A percentile compares a stretch with the other conserved stretches of the same genome.
Conservation (phyloP, 2,113 vertebrate genomes). For the Trematomus loennbergii region DNA sequence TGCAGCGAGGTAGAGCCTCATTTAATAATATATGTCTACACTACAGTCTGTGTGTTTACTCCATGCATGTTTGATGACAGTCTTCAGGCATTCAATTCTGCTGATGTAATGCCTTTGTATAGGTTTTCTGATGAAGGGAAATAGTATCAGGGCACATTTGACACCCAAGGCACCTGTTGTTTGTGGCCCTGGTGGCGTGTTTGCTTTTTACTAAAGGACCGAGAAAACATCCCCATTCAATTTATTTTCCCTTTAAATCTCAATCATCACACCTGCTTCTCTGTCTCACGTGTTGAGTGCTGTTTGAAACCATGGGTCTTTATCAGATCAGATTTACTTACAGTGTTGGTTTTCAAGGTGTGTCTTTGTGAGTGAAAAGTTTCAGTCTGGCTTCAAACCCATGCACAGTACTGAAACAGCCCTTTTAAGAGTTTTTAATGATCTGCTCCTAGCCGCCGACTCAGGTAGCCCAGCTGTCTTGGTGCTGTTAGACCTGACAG, state of each 20-base stretch:
- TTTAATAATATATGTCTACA: background rate
- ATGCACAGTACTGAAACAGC: too few species aligned
- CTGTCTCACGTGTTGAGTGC: background rate
- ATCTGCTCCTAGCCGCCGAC: too few species aligned
- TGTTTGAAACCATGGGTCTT: background rate
- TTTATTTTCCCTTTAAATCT: background rate
- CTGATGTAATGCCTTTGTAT: background rate
- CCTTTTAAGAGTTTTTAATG: too few species aligned
- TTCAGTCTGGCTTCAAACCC: too few species aligned
- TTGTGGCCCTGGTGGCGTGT: background rate
- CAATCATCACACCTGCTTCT: background rate
- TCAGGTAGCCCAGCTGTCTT: too few species aligned
- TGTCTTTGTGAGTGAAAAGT: conserved; percentile 29
- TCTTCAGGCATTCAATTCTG: background rate
- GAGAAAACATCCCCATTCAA: background rate
- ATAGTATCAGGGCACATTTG: background rate
- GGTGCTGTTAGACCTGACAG: too few species aligned
- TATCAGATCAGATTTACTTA: conserved; percentile 24
- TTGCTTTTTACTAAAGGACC: background rate
- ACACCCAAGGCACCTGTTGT: too few species aligned
- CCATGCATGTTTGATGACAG: background rate
- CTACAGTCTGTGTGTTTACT: background rate
- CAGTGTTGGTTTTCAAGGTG: conserved; percentile 36
- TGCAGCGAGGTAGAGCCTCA: conserved; percentile 1
- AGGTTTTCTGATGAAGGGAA: background rate